Evolutionary conservation across 1,140 invertebrate genomes (phyloP), one percentile per base, ranked within the genome.

Genomic region (Pristionchus pacificus): DNA sequence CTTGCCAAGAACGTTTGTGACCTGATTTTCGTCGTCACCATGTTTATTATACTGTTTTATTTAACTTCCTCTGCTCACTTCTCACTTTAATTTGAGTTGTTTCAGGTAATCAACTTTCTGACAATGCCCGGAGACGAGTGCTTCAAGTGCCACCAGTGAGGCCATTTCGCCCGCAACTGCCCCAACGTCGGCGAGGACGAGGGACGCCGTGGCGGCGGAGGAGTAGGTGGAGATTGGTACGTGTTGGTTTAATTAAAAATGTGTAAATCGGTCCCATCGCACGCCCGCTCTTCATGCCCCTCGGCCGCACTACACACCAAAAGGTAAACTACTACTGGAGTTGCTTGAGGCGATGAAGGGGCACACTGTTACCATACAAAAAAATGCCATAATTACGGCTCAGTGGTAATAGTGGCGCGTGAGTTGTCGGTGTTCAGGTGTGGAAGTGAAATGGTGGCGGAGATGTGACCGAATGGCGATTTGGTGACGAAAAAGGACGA

Each of bases 321-420:
- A n/a, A n/a, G n/a, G n/a, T n/a, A n/a, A n/a, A n/a, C n/a, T n/a
- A n/a, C n/a, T n/a, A n/a, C n/a, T n/a, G n/a, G n/a, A n/a, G n/a
- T n/a, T n/a, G n/a, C n/a, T n/a, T n/a, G n/a, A n/a, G n/a, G 38
- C 6, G 38, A 19, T 10, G 38, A 49, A 19, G 6, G 38, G 38
- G 38, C 6, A 19, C 38, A 49, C 38, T 19, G 38, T 49, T 49
- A 49, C 38, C 38, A 19, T 49, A 10, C 19, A 10, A 19, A n/a
- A 49, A 49, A 49, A 49, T 49, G 38, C n/a, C 24, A 30, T 62
- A 65, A 24, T 68, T 64, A 25, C n/a, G 64, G 63, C 10, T 33
- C 6, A n/a, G n/a, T 65, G 64, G 84, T 92, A 92, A 77, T 89
- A 92, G 74, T 91, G 93, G 78, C 95, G 92, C 87, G 91, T 10